Conservation (phyloP, 2,888 invertebrate genomes). For the Urechis unicinctus region DNA sequence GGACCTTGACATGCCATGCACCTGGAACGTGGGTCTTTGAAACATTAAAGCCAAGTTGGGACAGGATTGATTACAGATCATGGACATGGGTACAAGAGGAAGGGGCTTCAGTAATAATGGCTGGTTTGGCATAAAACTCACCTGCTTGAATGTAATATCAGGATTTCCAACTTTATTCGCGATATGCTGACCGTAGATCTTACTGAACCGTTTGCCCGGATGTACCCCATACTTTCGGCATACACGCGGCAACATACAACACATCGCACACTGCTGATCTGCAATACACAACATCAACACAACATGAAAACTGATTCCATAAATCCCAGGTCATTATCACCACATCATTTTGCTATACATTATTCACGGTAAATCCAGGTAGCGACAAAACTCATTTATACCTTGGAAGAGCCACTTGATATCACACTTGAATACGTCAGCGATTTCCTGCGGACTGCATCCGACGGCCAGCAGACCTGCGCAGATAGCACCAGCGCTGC, state of each 20-base stretch:
- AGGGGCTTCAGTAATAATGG: too few relatives aligned
- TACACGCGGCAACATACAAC: constrained; percentile 17
- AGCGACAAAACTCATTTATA: background rate
- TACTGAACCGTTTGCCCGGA: constrained; percentile 19
- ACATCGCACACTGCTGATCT: constrained; percentile 19
- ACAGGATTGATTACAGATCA: too few relatives aligned
- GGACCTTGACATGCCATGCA: too few relatives aligned
- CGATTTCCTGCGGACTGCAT: constrained; percentile 22
- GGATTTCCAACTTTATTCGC: constrained; percentile 16
- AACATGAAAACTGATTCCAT: background rate
- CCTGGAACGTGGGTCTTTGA: too few relatives aligned
- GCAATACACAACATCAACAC: background rate
- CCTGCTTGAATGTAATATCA: constrained; percentile 24
- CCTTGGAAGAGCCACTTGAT: constrained; percentile 23
- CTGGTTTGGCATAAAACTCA: background rate
- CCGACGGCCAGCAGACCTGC: constrained; percentile 22
- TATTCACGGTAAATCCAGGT: background rate
- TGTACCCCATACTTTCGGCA: constrained; percentile 17
- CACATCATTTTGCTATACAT: too few relatives aligned
- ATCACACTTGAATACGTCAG: constrained; percentile 21
- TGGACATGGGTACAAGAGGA: too few relatives aligned
- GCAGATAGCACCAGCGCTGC: constrained; percentile 23
- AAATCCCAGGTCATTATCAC: too few relatives aligned
- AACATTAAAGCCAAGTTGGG: background rate
- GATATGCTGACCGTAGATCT: constrained; percentile 20